phyloP scores from a whole-genome alignment of 2,113 vertebrate genomes.

The Noturus placidus region DNA sequence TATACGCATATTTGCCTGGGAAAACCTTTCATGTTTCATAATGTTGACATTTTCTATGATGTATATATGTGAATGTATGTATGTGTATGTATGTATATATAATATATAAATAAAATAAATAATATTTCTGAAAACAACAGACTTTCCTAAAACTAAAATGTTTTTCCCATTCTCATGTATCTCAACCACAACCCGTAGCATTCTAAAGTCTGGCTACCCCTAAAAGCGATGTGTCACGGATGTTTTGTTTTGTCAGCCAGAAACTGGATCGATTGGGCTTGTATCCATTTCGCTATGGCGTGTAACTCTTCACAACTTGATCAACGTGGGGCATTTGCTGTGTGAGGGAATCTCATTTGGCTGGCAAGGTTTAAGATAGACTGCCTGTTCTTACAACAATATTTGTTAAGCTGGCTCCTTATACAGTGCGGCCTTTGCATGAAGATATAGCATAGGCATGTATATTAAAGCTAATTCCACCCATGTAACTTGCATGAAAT shows the following conservation, averaged over 20 bases:
- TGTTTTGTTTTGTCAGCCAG: background rate
- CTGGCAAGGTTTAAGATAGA: background rate
- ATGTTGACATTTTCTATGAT: background rate
- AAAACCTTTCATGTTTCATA: too few relatives aligned
- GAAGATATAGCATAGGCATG: background rate
- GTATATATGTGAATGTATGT: too few relatives aligned
- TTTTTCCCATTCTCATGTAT: background rate
- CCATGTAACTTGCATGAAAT: background rate
- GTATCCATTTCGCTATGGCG: background rate
- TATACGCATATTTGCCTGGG: too few relatives aligned
- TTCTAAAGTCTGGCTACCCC: background rate
- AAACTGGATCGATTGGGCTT: background rate
- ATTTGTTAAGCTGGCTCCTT: background rate
- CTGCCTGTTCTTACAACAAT: background rate
- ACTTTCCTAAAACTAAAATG: too few relatives aligned
- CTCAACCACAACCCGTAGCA: background rate
- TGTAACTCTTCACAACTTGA: too few relatives aligned
- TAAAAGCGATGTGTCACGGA: background rate
- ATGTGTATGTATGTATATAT: too few relatives aligned
- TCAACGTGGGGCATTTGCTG: background rate
- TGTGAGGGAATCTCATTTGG: background rate
- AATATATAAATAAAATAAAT: too few relatives aligned
- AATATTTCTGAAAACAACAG: too few relatives aligned
- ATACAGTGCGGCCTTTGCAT: background rate
- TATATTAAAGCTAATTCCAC: background rate